Percentiles rank a stretch among this genome's conserved stretches.
Conservation (phyloP, 2,797 vertebrate genomes). For the Vipera latastei region DNA sequence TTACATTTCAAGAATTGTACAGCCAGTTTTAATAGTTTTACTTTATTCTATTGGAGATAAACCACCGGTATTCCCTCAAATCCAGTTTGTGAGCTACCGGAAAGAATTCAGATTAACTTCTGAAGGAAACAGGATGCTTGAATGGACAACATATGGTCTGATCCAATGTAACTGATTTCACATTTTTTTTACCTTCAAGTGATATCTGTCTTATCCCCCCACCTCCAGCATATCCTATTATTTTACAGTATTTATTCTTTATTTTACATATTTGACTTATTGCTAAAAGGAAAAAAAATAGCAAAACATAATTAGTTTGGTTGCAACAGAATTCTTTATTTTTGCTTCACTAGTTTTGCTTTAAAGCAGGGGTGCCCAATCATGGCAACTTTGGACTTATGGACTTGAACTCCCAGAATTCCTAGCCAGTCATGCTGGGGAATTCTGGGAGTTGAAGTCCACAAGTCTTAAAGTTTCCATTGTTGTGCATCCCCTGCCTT, state of each 20-base stretch:
- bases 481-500: background rate
- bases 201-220: too few species aligned
- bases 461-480: background rate
- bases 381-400: background rate
- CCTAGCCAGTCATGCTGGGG: background rate
- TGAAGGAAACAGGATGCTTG: background rate
- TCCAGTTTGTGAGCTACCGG: background rate
- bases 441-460: background rate
- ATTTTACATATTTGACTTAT: background rate
- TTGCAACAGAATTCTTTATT: background rate
- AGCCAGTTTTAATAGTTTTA: conserved; percentile 57
- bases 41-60: conserved; percentile 33
- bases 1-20: conserved; percentile 65
- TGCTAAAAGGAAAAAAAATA: background rate
- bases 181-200: background rate
- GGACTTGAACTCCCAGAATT: background rate
- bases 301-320: background rate
- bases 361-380: background rate
- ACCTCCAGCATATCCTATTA: background rate
- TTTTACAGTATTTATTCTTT: background rate
- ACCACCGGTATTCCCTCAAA: background rate
- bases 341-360: background rate
- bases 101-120: background rate
- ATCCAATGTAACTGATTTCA: background rate
- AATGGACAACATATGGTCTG: background rate